Percentiles rank a stretch among this genome's conserved stretches.
phyloP scores from a whole-genome alignment of 2,888 invertebrate species.

The Sminthurides aquaticus region DNA sequence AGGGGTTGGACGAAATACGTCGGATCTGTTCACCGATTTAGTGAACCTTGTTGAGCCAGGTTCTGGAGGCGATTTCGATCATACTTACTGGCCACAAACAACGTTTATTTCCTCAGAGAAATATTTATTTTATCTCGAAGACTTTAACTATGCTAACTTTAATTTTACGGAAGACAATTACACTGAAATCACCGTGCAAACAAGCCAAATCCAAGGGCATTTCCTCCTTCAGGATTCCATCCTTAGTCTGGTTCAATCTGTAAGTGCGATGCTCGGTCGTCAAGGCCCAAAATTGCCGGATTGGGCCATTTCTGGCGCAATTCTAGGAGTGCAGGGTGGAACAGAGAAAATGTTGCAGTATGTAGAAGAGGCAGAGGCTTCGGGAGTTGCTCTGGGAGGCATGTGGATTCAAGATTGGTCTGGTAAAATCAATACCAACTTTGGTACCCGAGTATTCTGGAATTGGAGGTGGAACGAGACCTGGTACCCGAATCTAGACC shows the following conservation, averaged over 20 bases:
- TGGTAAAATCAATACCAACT: conserved; percentile 40
- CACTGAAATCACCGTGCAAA: conserved; percentile 38
- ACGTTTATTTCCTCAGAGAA: conserved; percentile 39
- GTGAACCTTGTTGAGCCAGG: conserved; percentile 28
- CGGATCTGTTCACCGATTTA: conserved; percentile 27
- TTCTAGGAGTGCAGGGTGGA: conserved; percentile 42
- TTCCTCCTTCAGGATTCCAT: conserved; percentile 27
- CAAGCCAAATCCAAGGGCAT: conserved; percentile 9
- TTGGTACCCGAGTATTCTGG: conserved; percentile 44
- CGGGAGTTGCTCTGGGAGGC: conserved; percentile 38
- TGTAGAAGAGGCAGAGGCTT: conserved; percentile 32
- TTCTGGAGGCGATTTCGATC: conserved; percentile 41
- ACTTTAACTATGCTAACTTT: conserved; percentile 31
- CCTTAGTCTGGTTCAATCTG: conserved; percentile 32
- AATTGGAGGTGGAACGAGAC: conserved; percentile 44
- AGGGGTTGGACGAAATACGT: conserved; percentile 38
- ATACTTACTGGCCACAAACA: conserved; percentile 43
- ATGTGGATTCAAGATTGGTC: conserved; percentile 45
- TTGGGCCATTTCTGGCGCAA: conserved; percentile 41
- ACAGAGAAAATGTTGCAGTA: conserved; percentile 40
- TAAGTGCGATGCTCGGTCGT: conserved; percentile 28
- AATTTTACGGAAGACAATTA: conserved; percentile 30
- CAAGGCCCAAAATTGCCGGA: conserved; percentile 39
- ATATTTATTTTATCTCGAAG: conserved; percentile 26
- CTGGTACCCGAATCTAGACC: conserved; percentile 40